Conservation (phyloP, 37 sponge, comb jelly and placozoan species). For the Lycopodina hypogea region DNA sequence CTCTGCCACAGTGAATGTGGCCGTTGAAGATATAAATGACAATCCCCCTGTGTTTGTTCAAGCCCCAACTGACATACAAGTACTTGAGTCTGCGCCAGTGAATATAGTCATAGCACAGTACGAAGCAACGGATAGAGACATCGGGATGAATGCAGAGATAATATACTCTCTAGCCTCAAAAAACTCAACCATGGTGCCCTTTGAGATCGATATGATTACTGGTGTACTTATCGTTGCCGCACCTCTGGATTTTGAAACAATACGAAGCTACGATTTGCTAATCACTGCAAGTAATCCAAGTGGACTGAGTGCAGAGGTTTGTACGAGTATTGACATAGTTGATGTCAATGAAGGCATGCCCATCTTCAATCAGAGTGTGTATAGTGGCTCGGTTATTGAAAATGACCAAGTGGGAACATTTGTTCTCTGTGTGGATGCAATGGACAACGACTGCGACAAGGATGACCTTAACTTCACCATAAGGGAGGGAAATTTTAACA, state of each 20-base stretch:
- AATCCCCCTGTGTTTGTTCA: constrained; percentile 55
- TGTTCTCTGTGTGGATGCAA: constrained; percentile 30
- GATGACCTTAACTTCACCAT: constrained; percentile 40
- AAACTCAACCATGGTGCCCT: background rate
- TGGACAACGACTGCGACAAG: constrained; percentile 58
- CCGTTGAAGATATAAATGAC: constrained; percentile 66
- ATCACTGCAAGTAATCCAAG: constrained; percentile 58
- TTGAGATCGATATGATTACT: constrained; percentile 5
- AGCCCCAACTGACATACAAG: background rate
- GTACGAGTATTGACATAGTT: background rate
- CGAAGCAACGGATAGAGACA: constrained; percentile 59
- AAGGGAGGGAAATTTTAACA: constrained; percentile 23
- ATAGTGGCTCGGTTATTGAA: constrained; percentile 27
- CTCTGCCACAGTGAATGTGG: constrained; percentile 15
- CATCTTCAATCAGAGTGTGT: constrained; percentile 15
- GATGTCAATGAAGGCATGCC: constrained; percentile 74
- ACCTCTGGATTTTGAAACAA: constrained; percentile 52
- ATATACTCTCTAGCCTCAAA: constrained; percentile 30
- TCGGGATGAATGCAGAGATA: constrained; percentile 59
- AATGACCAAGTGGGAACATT: background rate
- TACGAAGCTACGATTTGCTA: constrained; percentile 4
- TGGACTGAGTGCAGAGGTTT: background rate
- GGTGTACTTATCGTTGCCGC: constrained; percentile 10
- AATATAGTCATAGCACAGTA: constrained; percentile 21
- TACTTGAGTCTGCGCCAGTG: constrained; percentile 27